Evolutionary conservation across 2,888 invertebrate genomes (phyloP).

Genomic region (Beris morrisii): DNA sequence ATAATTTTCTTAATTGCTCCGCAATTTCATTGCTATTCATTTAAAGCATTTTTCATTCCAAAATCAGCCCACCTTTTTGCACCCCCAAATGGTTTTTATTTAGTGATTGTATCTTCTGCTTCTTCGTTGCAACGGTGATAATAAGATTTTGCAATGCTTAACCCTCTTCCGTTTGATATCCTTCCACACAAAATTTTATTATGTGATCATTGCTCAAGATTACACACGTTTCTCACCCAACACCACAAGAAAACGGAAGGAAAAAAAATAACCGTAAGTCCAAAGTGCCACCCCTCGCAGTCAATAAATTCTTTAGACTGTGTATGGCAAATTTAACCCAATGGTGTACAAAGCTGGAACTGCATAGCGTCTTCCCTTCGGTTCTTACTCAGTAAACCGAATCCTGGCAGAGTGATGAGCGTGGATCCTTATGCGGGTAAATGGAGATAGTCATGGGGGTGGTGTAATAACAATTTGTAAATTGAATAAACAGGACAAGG

Average conservation of each 20-base stretch:
- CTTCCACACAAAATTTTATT: slow-evolving; percentile 35
- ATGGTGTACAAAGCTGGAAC: neutral
- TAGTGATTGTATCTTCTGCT: neutral
- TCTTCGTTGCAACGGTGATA: too few species aligned
- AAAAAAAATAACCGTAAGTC: slow-evolving; percentile 5
- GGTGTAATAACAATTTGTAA: slow-evolving; percentile 36
- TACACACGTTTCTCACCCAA: slow-evolving; percentile 35
- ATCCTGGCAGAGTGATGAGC: too few species aligned
- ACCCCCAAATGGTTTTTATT: neutral
- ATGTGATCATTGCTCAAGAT: slow-evolving; percentile 40
- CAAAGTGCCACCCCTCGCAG: slow-evolving; percentile 19
- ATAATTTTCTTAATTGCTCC: too few species aligned
- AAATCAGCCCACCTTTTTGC: too few species aligned
- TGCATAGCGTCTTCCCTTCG: neutral
- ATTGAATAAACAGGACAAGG: slow-evolving; percentile 35
- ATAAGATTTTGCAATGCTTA: neutral
- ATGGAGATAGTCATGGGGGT: neutral
- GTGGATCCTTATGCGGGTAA: neutral
- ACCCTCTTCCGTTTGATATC: neutral
- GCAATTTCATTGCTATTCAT: too few species aligned
- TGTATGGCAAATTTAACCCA: neutral
- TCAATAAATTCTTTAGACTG: slow-evolving; percentile 20
- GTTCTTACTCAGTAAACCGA: neutral
- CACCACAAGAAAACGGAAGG: neutral
- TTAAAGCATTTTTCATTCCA: too few species aligned